phyloP scores from a whole-genome alignment of 2,888 invertebrate species.

The Hypercompe scribonia region DNA sequence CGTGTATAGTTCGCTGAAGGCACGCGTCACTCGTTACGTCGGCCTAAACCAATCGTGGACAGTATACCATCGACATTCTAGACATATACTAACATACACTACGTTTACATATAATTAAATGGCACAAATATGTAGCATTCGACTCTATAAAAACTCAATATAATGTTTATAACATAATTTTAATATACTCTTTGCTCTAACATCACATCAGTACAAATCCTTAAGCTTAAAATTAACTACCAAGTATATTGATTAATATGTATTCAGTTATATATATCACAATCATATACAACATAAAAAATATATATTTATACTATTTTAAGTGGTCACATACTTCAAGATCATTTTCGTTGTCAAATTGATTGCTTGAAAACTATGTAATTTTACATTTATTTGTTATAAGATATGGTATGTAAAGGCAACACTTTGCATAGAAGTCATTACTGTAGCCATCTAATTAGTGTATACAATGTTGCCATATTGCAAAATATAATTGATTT shows the following conservation, averaged over 20 bases:
- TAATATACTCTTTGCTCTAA: constrained; percentile 80
- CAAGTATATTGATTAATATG: constrained; percentile 60
- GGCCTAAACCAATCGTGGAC: constrained; percentile 52
- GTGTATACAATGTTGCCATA: constrained; percentile 12
- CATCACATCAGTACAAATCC: constrained; percentile 82
- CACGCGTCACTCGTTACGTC: constrained; percentile 53
- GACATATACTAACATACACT: constrained; percentile 62
- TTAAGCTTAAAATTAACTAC: constrained; percentile 55
- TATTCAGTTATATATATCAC: constrained; percentile 62
- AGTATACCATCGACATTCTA: constrained; percentile 51
- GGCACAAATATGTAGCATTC: constrained; percentile 82
- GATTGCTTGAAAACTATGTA: constrained; percentile 33
- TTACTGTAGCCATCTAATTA: constrained; percentile 20
- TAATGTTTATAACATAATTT: constrained; percentile 61
- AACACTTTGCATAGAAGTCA: constrained; percentile 19
- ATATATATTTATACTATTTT: constrained; percentile 50
- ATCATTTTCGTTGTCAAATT: constrained; percentile 32
- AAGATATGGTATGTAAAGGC: constrained; percentile 25
- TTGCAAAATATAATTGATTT: neutral
- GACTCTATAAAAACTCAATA: constrained; percentile 62
- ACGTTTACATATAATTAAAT: constrained; percentile 73
- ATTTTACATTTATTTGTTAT: constrained; percentile 25
- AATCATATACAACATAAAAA: constrained; percentile 61
- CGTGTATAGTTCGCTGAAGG: constrained; percentile 47
- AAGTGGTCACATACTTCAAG: constrained; percentile 32